Base-by-base conservation (phyloP, 2,113 vertebrate species). In the Ammodytes dubius region DNA sequence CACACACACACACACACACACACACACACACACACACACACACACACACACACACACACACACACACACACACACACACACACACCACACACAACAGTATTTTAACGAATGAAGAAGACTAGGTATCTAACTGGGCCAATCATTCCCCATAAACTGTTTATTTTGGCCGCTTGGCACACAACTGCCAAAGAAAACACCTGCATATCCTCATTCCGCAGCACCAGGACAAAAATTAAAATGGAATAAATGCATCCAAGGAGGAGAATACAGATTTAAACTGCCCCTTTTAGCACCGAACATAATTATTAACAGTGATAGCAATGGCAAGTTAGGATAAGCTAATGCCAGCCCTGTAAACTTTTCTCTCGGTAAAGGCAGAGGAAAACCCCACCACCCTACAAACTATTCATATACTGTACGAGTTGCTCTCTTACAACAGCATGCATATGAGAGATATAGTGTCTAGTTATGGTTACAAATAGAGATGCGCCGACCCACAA, bases 51-150 rank as follows among this genome's bases (percentile, higher is more conserved):
- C 46, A 58, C 7, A 46, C n/a, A 65, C 7, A 49, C 50, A 43
- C 45, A 42, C 27, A 74, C 27, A 37, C 50, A 46, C n/a, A 59
- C 46, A 60, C 0, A 45, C 3, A 11, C 19, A 19, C 66, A 57
- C 52, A 37, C 39, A 46, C 59, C 59, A 77, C 14, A 54, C 42
- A 47, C 14, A n/a, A n/a, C n/a, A n/a, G n/a, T n/a, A n/a, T n/a
- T n/a, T n/a, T n/a, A n/a, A n/a, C n/a, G n/a, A n/a, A 27, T 27
- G 27, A 27, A 27, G 64, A 39, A 43, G 35, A 71, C 46, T 65
- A 56, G 35, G 49, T 15, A 49, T 5, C n/a, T 57, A 27, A 49
- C 11, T 43, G 13, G 35, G 14, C 42, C 39, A 2, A n/a, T 43
- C 27, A 27, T 27, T 27, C 27, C 1, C 27, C 27, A 13, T 43